Base-by-base conservation (phyloP, 2,113 vertebrate species). In the Clarias batrachus region DNA sequence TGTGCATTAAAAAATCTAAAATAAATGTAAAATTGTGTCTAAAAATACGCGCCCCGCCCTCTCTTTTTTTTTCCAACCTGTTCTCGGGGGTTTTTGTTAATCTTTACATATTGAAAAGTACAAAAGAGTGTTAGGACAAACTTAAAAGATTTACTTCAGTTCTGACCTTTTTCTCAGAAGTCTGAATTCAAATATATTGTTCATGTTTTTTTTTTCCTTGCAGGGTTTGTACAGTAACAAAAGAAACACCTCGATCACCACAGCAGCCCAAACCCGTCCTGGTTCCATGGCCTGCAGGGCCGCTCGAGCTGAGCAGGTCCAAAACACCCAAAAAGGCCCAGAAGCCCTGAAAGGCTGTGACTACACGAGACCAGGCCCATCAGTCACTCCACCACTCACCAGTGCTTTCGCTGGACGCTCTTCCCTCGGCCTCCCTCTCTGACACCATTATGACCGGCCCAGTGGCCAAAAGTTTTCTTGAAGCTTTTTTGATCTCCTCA, bases 221-320 rank as follows among this genome's bases (percentile, higher is more conserved):
- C 80, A 88, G 87, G 87, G 52, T 83, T 86, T 82, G 79, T 86
- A 88, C 87, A 86, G 80, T 83, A 82, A 48, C 41, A 19, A 65
- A 82, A 27, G 82, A 66, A 82, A 82, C 76, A 25, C 60, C 80
- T 60, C 33, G 70, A 82, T 23, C 33, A 63, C 48, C 86, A 82
- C 86, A 76, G 74, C 68, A 82, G 80, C 80, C 80, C 86, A 56
- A n/a, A 73, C 86, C 14, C n/a, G 21, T 66, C 70, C 79, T 57
- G 85, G 77, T 57, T 82, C 30, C 23, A 59, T 57, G 62, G 76
- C 54, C 76, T 56, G 79, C 60, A 78, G 74, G 71, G 87, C 73
- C 84, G 37, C 77, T 85, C 83, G 23, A 77, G 48, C 56, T 37
- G 83, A 76, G 59, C 59, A 68, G 70, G 68, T 48, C 83, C 84